Conservation (phyloP, 2,113 vertebrate species). For the Brachyhypopomus gauderio region DNA sequence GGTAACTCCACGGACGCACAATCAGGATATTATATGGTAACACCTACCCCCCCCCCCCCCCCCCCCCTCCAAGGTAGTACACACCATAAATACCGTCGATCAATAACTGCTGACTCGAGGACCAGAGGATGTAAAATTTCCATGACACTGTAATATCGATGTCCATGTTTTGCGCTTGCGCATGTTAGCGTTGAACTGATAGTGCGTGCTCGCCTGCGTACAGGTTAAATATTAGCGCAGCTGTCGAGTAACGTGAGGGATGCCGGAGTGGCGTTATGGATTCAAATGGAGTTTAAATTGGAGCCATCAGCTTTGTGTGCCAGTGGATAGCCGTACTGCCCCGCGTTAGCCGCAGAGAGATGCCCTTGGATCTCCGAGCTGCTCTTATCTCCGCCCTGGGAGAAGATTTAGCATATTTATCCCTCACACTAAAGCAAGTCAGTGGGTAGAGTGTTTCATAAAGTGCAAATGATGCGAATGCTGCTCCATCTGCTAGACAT, state of each 20-base stretch:
- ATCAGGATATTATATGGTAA: conserved; percentile 18
- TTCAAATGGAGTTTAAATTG: conserved; percentile 54
- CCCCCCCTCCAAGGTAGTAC: not conserved
- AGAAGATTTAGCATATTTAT: conserved; percentile 41
- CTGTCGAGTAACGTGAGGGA: not conserved
- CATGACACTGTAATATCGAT: conserved; percentile 25
- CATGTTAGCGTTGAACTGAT: not conserved
- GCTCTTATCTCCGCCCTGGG: conserved; percentile 44
- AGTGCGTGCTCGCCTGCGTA: not conserved
- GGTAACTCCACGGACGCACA: conserved; percentile 15
- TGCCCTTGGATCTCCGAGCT: conserved; percentile 45
- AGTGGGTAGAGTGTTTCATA: conserved; percentile 1
- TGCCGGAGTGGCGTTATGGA: conserved; percentile 33
- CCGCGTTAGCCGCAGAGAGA: conserved; percentile 35
- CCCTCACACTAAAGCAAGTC: conserved; percentile 1
- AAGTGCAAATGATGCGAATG: conserved; percentile 11
- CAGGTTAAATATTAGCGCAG: conserved; percentile 13
- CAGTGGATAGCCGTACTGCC: conserved; percentile 51
- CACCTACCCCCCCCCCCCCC: not conserved
- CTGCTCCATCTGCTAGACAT: not conserved
- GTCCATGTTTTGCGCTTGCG: not conserved
- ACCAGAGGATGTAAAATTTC: conserved; percentile 11
- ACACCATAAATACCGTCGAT: conserved; percentile 35
- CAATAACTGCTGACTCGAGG: conserved; percentile 48
- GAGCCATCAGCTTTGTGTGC: conserved; percentile 38